Conservation (phyloP, 2,113 vertebrate species). For the Geococcyx californianus region DNA sequence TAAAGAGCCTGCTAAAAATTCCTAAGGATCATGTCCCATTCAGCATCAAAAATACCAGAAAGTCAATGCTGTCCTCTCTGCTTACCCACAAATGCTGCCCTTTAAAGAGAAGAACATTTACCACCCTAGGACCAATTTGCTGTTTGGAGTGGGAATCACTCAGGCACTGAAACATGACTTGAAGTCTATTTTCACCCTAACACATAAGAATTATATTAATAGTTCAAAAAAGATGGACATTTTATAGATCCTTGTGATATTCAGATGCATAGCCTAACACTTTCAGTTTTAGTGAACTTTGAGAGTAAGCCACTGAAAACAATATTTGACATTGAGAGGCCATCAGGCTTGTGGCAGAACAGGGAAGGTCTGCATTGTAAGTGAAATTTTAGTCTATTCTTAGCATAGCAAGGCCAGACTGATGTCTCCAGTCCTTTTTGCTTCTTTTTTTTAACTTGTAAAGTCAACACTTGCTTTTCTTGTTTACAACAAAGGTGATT, state of each 20-base stretch:
- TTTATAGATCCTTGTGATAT: background rate
- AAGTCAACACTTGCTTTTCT: background rate
- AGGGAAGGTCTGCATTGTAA: background rate
- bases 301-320: background rate
- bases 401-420: background rate
- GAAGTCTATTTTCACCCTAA: background rate
- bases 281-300: background rate
- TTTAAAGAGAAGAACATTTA: background rate
- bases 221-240: background rate
- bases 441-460: background rate
- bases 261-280: background rate
- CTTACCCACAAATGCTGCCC: background rate
- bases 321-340: background rate
- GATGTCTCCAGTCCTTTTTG: background rate
- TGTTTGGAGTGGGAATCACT: background rate
- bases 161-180: background rate
- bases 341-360: background rate
- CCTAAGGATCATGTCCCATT: background rate
- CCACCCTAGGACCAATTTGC: background rate
- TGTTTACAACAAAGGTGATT: background rate
- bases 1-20: background rate
- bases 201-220: background rate
- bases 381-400: background rate
- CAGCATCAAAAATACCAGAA: background rate
- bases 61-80: background rate